A percentile compares a stretch with the other conserved stretches of the same genome.
phyloP scores from a whole-genome alignment of 2,797 vertebrate species.

The Scleropages formosus region DNA sequence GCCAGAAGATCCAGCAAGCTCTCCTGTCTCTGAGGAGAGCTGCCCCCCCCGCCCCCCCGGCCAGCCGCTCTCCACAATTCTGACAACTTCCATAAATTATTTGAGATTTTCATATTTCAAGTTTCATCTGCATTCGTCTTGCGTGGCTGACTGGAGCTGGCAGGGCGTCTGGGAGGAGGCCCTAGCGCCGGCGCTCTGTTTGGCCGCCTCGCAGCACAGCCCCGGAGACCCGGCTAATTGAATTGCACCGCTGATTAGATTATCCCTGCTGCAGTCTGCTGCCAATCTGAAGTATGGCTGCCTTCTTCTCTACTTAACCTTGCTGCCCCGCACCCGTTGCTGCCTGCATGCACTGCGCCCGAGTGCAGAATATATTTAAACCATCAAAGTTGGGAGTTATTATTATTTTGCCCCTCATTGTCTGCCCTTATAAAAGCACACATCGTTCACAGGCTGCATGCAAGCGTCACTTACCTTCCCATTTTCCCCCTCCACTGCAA shows the following conservation, averaged over 20 bases:
- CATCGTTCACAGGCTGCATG: conserved; percentile 79
- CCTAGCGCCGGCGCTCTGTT: conserved; percentile 14
- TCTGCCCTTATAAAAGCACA: conserved; percentile 82
- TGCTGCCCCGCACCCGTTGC: conserved; percentile 72
- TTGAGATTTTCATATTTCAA: conserved; percentile 93
- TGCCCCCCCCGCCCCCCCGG: no score
- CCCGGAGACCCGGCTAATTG: conserved; percentile 70
- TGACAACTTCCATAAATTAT: conserved; percentile 94
- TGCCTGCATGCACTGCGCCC: conserved; percentile 70
- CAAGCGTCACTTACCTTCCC: conserved; percentile 26
- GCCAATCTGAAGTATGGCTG: conserved; percentile 86
- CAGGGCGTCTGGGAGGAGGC: conserved; percentile 9
- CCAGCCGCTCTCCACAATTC: conserved; percentile 76
- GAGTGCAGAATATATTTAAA: conserved; percentile 82
- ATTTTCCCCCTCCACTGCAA: not conserved
- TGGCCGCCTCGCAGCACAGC: not conserved
- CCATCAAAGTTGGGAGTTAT: conserved; percentile 86
- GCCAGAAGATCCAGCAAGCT: conserved; percentile 60
- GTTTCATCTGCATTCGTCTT: conserved; percentile 88
- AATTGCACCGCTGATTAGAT: conserved; percentile 84
- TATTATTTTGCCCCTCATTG: conserved; percentile 81
- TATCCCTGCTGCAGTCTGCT: conserved; percentile 85
- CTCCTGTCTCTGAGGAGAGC: conserved; percentile 71
- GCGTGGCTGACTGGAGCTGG: conserved; percentile 73
- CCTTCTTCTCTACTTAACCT: conserved; percentile 88